Evolutionary conservation across 2,113 vertebrate species (phyloP).

Genomic region (Kryptolebias marmoratus): DNA sequence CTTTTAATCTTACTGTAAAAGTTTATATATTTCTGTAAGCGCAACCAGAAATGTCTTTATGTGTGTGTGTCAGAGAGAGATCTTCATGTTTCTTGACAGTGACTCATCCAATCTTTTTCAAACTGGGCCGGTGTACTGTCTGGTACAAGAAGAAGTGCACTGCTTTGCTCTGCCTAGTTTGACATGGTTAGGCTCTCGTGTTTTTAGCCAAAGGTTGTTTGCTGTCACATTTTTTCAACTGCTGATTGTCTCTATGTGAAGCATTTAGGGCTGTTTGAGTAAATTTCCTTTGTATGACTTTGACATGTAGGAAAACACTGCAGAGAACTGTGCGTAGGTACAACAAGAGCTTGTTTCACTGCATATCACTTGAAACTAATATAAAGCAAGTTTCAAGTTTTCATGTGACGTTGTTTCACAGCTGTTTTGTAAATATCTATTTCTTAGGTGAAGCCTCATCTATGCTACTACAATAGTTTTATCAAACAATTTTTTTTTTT

Average conservation of each 20-base stretch:
- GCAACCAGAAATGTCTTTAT: neutral
- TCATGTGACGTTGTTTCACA: no score
- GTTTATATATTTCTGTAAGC: no score
- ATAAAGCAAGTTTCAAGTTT: neutral
- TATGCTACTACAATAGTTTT: no score
- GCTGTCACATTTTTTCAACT: neutral
- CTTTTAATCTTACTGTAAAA: no score
- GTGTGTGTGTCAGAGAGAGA: neutral
- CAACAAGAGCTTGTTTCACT: neutral
- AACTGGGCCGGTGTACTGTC: no score
- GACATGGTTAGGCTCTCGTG: neutral
- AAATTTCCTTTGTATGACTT: neutral
- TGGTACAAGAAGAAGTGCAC: neutral
- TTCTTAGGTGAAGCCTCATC: no score
- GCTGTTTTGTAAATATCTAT: no score
- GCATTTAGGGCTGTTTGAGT: neutral
- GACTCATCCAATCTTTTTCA: neutral
- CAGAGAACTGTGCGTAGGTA: neutral
- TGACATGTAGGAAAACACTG: slow-evolving; percentile 6
- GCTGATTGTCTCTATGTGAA: neutral
- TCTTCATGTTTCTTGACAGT: neutral
- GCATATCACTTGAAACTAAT: neutral
- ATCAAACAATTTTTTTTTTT: no score
- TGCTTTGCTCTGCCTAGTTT: neutral
- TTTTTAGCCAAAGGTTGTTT: neutral